phyloP scores from a whole-genome alignment of 2,113 vertebrate species.

The Neoarius graeffei region DNA sequence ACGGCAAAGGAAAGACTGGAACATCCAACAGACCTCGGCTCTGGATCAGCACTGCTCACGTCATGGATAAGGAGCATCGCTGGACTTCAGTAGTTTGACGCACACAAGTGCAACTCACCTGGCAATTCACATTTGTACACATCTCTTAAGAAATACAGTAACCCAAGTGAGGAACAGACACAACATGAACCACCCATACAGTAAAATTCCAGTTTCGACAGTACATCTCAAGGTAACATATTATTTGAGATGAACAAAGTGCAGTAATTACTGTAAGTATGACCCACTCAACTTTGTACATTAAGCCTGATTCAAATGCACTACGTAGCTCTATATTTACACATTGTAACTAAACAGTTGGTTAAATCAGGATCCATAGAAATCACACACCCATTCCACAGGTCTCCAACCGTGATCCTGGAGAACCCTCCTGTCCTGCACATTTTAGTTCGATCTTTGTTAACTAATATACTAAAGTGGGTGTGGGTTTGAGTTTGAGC shows the following conservation, averaged over 20 bases:
- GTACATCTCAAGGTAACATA: slow-evolving; percentile 3
- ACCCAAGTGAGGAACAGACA: not conserved
- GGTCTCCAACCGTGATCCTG: not conserved
- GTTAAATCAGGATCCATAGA: not conserved
- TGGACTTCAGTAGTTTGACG: slow-evolving; percentile 42
- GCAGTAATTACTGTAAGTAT: slow-evolving; percentile 26
- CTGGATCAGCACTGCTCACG: not conserved
- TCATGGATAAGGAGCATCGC: not conserved
- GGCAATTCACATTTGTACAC: slow-evolving; percentile 21
- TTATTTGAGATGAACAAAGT: slow-evolving; percentile 32
- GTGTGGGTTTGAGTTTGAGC: not conserved
- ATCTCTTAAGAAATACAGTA: slow-evolving; percentile 25
- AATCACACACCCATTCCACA: not conserved
- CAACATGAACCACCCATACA: slow-evolving; percentile 1
- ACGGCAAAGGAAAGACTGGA: slow-evolving; percentile 26
- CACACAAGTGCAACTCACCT: slow-evolving; percentile 36
- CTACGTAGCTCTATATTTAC: not conserved
- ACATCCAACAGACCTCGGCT: not conserved
- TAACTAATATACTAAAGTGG: not conserved
- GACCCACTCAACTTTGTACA: not conserved
- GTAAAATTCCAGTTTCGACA: slow-evolving; percentile 45
- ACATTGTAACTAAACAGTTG: not conserved
- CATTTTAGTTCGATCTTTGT: not conserved
- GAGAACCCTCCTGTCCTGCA: not conserved
- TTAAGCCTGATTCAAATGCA: not conserved